phyloP scores from a whole-genome alignment of 2,113 vertebrate species.

The Corynorhinus townsendii region DNA sequence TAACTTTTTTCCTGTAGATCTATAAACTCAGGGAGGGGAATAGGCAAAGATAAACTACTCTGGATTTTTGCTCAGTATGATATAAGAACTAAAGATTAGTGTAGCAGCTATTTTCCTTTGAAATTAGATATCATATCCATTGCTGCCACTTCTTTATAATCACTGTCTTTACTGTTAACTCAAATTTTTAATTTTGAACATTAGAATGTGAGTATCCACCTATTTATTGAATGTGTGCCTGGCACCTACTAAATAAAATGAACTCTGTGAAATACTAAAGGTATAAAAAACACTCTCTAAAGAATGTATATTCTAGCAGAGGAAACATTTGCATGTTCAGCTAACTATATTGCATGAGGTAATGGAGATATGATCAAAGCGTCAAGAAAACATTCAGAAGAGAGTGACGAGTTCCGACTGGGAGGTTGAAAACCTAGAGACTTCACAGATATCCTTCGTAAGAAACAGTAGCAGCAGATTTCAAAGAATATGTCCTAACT shows the following conservation, averaged over 20 bases:
- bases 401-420: neutral
- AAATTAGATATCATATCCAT: neutral
- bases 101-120: neutral
- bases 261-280: neutral
- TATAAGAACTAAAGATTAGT: neutral
- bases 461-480: constrained; percentile 56
- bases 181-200: constrained; percentile 19
- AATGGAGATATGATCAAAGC: constrained; percentile 21
- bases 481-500: constrained; percentile 65
- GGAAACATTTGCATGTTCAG: neutral
- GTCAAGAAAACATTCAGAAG: neutral
- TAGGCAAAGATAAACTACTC: constrained; percentile 15
- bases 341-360: neutral
- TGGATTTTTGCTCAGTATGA: neutral
- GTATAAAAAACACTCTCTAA: neutral
- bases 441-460: constrained; percentile 47
- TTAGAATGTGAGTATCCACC: neutral
- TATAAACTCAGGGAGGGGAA: neutral
- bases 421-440: constrained; percentile 29
- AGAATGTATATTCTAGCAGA: neutral
- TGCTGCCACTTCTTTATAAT: neutral
- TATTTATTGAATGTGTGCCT: neutral
- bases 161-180: neutral
- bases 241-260: neutral
- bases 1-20: neutral